Percentiles rank a stretch among this genome's conserved stretches.
Evolutionary conservation across 2,113 vertebrate species (phyloP).

Genomic region (Hippocampus zosterae): DNA sequence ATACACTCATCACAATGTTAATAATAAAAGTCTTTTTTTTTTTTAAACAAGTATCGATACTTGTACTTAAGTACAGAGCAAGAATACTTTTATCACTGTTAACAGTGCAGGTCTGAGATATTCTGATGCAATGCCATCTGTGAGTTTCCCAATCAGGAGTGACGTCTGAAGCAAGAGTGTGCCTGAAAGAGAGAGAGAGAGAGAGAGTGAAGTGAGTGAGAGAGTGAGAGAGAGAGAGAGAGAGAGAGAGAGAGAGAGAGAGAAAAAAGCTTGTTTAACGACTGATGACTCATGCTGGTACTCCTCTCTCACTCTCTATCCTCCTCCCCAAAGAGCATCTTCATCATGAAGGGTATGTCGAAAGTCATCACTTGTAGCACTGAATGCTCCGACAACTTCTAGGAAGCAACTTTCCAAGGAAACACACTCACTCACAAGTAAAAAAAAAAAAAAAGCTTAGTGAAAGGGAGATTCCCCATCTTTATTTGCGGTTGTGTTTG

Average conservation of each 20-base stretch:
- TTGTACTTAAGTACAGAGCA: not conserved
- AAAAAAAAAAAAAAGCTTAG: slow-evolving; percentile 34
- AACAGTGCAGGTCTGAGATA: slow-evolving; percentile 3
- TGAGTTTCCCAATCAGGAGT: slow-evolving; percentile 26
- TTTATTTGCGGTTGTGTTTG: slow-evolving; percentile 45
- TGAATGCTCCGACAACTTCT: slow-evolving; percentile 12
- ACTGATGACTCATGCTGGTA: slow-evolving; percentile 38
- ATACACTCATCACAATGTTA: not conserved
- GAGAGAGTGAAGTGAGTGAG: too few relatives aligned
- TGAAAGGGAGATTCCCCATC: slow-evolving; percentile 34
- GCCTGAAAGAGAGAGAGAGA: not conserved
- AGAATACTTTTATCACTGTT: not conserved
- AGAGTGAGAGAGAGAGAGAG: not conserved
- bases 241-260: not conserved
- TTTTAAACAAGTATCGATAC: not conserved
- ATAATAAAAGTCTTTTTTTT: not conserved
- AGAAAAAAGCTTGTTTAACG: slow-evolving; percentile 10
- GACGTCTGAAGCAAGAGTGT: slow-evolving; percentile 1
- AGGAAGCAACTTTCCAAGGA: slow-evolving; percentile 19
- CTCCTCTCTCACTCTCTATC: not conserved
- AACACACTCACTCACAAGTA: slow-evolving; percentile 32
- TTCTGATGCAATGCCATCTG: slow-evolving; percentile 6
- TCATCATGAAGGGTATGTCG: slow-evolving; percentile 12
- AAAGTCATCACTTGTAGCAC: slow-evolving; percentile 21
- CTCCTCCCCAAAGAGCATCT: slow-evolving; percentile 17